Percentiles rank a stretch among this genome's conserved stretches.
Conservation (phyloP, 2,113 vertebrate species). For the Thymallus thymallus region DNA sequence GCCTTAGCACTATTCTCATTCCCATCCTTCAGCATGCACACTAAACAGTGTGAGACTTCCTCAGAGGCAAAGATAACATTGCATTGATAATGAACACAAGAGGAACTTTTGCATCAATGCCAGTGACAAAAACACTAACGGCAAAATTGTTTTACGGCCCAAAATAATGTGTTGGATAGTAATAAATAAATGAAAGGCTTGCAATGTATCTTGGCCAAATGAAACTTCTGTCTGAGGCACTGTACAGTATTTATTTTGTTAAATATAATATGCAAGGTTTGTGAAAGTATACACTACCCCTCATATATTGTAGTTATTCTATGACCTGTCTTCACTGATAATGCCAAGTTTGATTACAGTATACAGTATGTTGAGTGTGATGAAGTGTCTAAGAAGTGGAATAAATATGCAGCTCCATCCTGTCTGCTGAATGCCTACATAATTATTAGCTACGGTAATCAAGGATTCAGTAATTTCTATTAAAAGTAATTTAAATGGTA, state of each 20-base stretch:
- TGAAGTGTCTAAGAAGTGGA: conserved; percentile 10
- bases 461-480: not conserved
- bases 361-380: conserved; percentile 4
- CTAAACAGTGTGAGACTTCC: not conserved
- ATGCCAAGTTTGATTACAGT: conserved; percentile 15
- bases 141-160: not conserved
- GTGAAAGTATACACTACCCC: not conserved
- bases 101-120: too few relatives aligned
- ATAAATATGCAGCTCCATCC: conserved; percentile 14
- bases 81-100: conserved; percentile 51
- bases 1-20: not conserved
- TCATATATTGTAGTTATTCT: not conserved
- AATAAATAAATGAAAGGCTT: not conserved
- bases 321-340: conserved; percentile 2
- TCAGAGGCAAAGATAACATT: conserved; percentile 20
- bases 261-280: conserved; percentile 9
- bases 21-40: not conserved
- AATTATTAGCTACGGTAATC: not conserved
- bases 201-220: not conserved
- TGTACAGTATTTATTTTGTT: not conserved
- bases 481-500: conserved; percentile 23
- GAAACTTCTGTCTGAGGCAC: not conserved
- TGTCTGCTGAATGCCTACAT: not conserved
- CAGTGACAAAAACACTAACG: not conserved
- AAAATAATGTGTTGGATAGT: too few relatives aligned